phyloP scores from a whole-genome alignment of 2,113 vertebrate genomes.

The Xerus inauris region DNA sequence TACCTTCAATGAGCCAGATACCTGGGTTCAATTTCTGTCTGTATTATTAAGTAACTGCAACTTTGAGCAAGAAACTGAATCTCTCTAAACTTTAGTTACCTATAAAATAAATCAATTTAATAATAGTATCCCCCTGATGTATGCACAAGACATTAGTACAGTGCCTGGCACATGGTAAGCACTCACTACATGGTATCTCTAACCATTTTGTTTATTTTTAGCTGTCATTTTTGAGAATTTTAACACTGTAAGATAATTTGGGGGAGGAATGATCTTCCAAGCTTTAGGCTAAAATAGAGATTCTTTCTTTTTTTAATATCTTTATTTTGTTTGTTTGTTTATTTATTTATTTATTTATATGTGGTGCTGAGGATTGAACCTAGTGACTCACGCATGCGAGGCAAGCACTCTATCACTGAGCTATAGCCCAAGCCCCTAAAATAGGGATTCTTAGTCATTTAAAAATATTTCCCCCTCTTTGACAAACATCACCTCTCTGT shows the following conservation, averaged over 20 bases:
- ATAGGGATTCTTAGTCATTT: conserved; percentile 14
- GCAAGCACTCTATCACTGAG: too few relatives aligned
- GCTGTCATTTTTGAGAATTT: not conserved
- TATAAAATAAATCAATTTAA: not conserved
- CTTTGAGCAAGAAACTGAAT: not conserved
- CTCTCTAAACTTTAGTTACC: not conserved
- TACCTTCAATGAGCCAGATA: not conserved
- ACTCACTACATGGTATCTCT: not conserved
- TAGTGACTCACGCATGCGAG: too few relatives aligned
- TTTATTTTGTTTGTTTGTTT: too few relatives aligned
- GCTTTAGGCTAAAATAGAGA: not conserved
- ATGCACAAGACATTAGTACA: not conserved
- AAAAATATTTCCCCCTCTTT: conserved; percentile 12
- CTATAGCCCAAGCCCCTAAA: too few relatives aligned
- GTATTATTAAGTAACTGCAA: not conserved
- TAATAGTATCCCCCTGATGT: not conserved
- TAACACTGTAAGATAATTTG: not conserved
- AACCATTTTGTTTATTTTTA: not conserved
- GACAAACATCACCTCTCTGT: not conserved
- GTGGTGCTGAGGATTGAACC: too few relatives aligned
- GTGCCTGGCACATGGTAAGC: not conserved
- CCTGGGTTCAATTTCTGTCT: not conserved
- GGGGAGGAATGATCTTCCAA: not conserved
- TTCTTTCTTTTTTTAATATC: too few relatives aligned
- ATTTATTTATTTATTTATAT: too few relatives aligned